phyloP scores from a whole-genome alignment of 1,140 invertebrate genomes.

The Pogonus chalceus region DNA sequence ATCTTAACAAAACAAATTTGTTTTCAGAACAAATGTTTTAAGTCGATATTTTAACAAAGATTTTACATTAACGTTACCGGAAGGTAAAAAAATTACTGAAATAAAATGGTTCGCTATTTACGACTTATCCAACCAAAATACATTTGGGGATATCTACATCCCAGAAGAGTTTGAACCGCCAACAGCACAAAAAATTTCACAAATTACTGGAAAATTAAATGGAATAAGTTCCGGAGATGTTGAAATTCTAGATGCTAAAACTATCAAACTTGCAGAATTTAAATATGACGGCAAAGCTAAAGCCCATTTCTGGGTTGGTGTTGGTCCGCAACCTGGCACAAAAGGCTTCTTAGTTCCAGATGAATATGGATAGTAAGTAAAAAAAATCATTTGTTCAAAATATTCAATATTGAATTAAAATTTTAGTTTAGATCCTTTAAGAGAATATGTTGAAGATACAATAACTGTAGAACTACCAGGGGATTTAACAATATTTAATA shows the following conservation, averaged over 20 bases:
- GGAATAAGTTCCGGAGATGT: slow-evolving; percentile 62
- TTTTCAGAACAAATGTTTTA: slow-evolving; percentile 73
- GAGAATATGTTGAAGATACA: slow-evolving; percentile 61
- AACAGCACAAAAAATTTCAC: slow-evolving; percentile 55
- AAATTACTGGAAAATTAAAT: slow-evolving; percentile 57
- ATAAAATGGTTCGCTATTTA: slow-evolving; percentile 88
- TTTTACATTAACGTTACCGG: slow-evolving; percentile 71
- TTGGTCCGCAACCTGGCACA: slow-evolving; percentile 66
- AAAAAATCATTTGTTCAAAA: slow-evolving; percentile 10
- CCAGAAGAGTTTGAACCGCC: slow-evolving; percentile 89
- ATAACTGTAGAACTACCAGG: slow-evolving; percentile 71
- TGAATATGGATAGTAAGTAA: slow-evolving; percentile 84
- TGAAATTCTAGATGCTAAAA: slow-evolving; percentile 71
- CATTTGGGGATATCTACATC: slow-evolving; percentile 83
- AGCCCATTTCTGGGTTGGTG: slow-evolving; percentile 81
- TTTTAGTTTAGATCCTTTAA: slow-evolving; percentile 58
- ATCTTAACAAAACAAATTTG: slow-evolving; percentile 12
- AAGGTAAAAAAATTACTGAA: slow-evolving; percentile 76
- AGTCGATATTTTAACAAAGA: slow-evolving; percentile 79
- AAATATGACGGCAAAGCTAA: slow-evolving; percentile 65
- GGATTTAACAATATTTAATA: slow-evolving; percentile 69
- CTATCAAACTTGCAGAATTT: slow-evolving; percentile 64
- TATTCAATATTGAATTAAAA: not conserved
- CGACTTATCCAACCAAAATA: slow-evolving; percentile 74
- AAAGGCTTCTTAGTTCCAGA: slow-evolving; percentile 77